A percentile compares a stretch with the other conserved stretches of the same genome.
Conservation (phyloP, 2,888 invertebrate species). For the Eupithecia centaureata region DNA sequence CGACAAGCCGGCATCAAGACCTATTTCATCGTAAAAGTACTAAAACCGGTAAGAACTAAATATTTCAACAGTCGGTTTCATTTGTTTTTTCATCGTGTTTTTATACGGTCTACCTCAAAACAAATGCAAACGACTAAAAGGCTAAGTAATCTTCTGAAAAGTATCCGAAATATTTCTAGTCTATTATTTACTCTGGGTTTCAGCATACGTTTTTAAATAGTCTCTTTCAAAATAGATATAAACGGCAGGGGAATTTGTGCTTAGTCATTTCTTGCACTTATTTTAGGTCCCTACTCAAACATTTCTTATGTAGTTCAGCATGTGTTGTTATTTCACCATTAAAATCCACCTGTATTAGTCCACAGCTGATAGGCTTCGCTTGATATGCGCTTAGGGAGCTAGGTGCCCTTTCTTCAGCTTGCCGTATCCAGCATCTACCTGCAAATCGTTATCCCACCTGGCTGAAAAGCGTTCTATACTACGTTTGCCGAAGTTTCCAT, state of each 20-base stretch:
- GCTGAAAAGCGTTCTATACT: too few relatives aligned
- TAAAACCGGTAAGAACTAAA: slow-evolving; percentile 88
- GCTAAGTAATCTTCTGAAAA: too few relatives aligned
- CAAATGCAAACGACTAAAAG: not conserved
- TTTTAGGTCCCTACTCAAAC: not conserved
- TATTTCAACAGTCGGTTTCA: not conserved
- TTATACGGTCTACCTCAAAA: not conserved
- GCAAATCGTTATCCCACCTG: too few relatives aligned
- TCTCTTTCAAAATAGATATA: not conserved
- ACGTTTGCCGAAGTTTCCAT: too few relatives aligned
- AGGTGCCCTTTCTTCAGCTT: too few relatives aligned
- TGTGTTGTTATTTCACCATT: too few relatives aligned
- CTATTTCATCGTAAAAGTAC: slow-evolving; percentile 93
- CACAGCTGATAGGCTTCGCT: too few relatives aligned
- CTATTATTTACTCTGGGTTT: too few relatives aligned
- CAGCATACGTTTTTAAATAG: not conserved
- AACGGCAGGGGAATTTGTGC: not conserved
- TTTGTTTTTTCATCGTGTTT: not conserved
- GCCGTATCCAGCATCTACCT: too few relatives aligned
- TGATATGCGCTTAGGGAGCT: too few relatives aligned
- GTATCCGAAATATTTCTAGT: too few relatives aligned
- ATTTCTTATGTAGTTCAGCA: not conserved
- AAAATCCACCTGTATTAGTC: too few relatives aligned
- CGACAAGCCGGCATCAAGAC: slow-evolving; percentile 95
- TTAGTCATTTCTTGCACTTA: not conserved